Percentiles rank a stretch among this genome's conserved stretches.
These are phyloP conservation scores for Scelioninae gen. 2 DNA, from an alignment of 2,888 invertebrate genomes.

Conservation along the genomic window DNA sequence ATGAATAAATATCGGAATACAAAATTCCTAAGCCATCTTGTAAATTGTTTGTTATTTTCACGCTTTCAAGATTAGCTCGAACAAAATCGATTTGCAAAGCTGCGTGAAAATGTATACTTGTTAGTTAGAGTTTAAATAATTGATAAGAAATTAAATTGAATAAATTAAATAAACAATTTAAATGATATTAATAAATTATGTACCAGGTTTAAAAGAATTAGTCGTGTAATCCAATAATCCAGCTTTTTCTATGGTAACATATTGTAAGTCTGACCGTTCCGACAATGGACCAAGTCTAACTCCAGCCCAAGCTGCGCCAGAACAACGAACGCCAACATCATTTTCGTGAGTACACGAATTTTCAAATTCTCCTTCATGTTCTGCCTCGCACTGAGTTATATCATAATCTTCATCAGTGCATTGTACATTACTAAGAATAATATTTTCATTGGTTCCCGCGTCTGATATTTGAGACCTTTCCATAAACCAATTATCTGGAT, in stretches of 20 bases:
- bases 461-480: constrained; percentile 88
- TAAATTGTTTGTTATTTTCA: constrained; percentile 88
- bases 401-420: constrained; percentile 95
- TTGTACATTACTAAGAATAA: constrained; percentile 89
- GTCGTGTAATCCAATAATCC: constrained; percentile 95
- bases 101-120: too few species aligned
- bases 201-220: constrained; percentile 86
- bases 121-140: too few species aligned
- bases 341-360: constrained; percentile 91
- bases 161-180: neutral
- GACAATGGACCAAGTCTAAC: constrained; percentile 92
- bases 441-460: constrained; percentile 85
- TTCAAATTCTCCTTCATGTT: constrained; percentile 86
- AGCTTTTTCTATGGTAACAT: constrained; percentile 91
- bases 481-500: constrained; percentile 93
- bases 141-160: constrained; percentile 6
- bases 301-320: constrained; percentile 96
- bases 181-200: too few species aligned
- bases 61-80: constrained; percentile 87
- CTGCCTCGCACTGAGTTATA: constrained; percentile 90
- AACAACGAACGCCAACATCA: constrained; percentile 92
- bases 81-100: constrained; percentile 93
- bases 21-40: constrained; percentile 95
- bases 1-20: constrained; percentile 94
- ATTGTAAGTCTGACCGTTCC: constrained; percentile 90